Base-by-base conservation (phyloP, 2,888 invertebrate genomes). In the Aphodius sticticus region DNA sequence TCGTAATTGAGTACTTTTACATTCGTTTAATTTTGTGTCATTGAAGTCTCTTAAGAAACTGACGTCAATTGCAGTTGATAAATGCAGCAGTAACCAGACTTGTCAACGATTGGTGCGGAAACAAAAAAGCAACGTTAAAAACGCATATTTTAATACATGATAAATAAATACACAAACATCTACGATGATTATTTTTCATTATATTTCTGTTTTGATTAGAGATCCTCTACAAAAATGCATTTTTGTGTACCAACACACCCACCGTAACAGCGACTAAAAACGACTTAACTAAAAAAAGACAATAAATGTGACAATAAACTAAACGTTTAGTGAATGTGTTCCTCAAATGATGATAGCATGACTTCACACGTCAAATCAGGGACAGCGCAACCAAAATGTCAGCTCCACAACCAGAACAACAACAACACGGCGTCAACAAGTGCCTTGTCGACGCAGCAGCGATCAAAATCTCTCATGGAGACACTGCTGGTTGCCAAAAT, bases 381-480 rank as follows among this genome's bases (percentile, higher is more conserved):
- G 35, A 74, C 37, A 35, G 26, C 16, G n/a, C 15, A 35, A n/a
- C n/a, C 74, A 74, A 74, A 74, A n/a, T 74, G 74, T 35, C 36
- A 35, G 9, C 37, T 74, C 5, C 35, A 16, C 16, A 26, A 16
- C 5, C 71, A 71, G 15, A 74, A 74, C 15, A 35, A 74, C 16
- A 16, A 71, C 12, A 74, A 74, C 36, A 9, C 74, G n/a, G 36
- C 35, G 77, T n/a, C 69, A 26, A 69, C 53, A 2, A 69, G 75
- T 70, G 75, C 75, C n/a, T 90, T 90, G 83, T 90, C 90, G 82
- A 91, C 91, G 78, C 91, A 91, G 83, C 91, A 92, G 26, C 90
- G 92, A 77, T 94, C 94, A n/a, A 91, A 94, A 83, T 93, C 94
- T n/a, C 89, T 96, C 36, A 96, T 96, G 96, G 96, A 96, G 87